Evolutionary conservation across 2,888 invertebrate species (phyloP).

Genomic region (Phaonia tiefii): DNA sequence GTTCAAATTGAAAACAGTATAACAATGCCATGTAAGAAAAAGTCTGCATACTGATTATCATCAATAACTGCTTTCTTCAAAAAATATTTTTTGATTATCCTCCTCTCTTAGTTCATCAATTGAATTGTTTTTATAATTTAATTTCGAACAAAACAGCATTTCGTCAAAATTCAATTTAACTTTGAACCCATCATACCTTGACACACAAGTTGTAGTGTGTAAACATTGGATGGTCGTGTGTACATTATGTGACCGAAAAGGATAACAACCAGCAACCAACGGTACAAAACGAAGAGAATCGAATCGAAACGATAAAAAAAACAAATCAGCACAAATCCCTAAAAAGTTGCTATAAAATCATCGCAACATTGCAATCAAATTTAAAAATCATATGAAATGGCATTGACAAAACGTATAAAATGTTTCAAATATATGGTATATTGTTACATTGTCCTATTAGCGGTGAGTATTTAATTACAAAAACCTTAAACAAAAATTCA

Average conservation of each 20-base stretch:
- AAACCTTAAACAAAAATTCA: neutral
- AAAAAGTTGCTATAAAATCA: neutral
- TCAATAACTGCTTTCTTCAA: conserved; percentile 59
- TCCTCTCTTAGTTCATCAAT: conserved; percentile 63
- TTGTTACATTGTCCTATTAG: conserved; percentile 79
- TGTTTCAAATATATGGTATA: conserved; percentile 81
- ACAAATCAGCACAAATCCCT: neutral
- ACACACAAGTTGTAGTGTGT: conserved; percentile 24
- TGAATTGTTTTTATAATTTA: conserved; percentile 67
- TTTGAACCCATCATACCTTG: neutral
- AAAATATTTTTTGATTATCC: conserved; percentile 65
- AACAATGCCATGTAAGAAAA: conserved; percentile 67
- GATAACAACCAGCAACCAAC: conserved; percentile 25
- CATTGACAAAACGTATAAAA: conserved; percentile 79
- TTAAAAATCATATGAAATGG: conserved; percentile 72
- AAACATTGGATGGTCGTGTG: conserved; percentile 33
- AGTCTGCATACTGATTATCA: conserved; percentile 64
- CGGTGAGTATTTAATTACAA: conserved; percentile 76
- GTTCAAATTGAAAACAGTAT: conserved; percentile 68
- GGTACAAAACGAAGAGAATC: neutral
- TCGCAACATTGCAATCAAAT: conserved; percentile 33
- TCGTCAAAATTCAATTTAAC: conserved; percentile 32
- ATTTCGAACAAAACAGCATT: conserved; percentile 49
- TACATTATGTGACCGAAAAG: conserved; percentile 57
- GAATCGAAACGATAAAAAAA: neutral